These are phyloP conservation scores for Caenorhabditis afra DNA, from an alignment of 2,888 invertebrate genomes.

Conservation along the genomic window DNA sequence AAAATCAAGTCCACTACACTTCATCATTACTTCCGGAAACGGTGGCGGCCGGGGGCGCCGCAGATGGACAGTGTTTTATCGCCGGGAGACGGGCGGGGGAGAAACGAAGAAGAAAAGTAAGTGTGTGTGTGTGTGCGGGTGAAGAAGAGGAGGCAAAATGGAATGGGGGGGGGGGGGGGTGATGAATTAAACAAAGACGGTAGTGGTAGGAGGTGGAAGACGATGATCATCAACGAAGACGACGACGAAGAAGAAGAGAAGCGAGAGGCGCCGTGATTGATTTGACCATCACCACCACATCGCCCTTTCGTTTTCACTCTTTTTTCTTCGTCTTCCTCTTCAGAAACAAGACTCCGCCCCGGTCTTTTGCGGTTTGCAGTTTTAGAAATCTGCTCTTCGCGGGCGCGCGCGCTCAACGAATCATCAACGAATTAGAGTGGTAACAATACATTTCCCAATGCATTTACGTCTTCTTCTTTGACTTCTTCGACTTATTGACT, in stretches of 20 bases:
- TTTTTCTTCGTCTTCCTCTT: neutral
- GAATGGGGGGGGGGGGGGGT: slow-evolving; percentile 23
- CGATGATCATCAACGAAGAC: slow-evolving; percentile 3
- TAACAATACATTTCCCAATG: no score
- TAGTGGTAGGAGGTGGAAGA: slow-evolving; percentile 15
- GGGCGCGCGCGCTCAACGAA: no score
- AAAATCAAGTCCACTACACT: no score
- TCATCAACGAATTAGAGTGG: no score
- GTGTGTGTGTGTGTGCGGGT: neutral
- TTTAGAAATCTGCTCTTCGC: no score
- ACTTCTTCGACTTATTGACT: neutral
- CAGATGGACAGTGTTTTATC: neutral
- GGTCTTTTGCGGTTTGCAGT: no score
- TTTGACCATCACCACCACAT: slow-evolving; percentile 4
- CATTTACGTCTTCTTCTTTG: slow-evolving; percentile 16
- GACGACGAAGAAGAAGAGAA: neutral
- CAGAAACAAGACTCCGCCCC: no score
- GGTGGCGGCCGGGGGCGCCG: neutral
- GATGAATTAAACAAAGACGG: slow-evolving; percentile 55
- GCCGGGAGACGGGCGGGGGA: neutral
- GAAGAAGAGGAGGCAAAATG: slow-evolving; percentile 6
- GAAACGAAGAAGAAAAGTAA: slow-evolving; percentile 1
- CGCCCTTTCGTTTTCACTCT: neutral
- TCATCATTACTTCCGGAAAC: slow-evolving; percentile 6
- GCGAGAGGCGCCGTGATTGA: slow-evolving; percentile 36